Evolutionary conservation across 2,113 vertebrate species (phyloP), one percentile per base, ranked within the genome.

Genomic region (Elephas maximus): DNA sequence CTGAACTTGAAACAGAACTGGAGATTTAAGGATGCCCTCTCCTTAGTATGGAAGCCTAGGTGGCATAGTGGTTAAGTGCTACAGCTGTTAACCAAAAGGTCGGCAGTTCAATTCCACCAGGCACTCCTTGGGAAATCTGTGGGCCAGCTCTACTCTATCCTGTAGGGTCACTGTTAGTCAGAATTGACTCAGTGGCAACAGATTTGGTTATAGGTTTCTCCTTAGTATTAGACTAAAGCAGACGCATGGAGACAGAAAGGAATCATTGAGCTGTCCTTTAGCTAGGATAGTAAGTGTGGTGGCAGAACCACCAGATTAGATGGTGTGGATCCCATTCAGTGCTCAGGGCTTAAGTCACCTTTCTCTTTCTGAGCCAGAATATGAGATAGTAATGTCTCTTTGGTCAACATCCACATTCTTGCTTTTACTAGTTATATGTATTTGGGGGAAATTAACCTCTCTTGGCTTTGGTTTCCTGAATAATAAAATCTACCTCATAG

Each of bases 401-500:
- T 77, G 1, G 6, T 80, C 18, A 92, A 37, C 18, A 26, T 94
- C 26, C 17, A 24, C 41, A 28, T 79, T 88, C 20, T 71, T 77
- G 51, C 26, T 87, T 62, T 88, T 78, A 11, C 14, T 65, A 79
- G 45, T 74, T 57, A 18, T 48, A 57, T 62, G 21, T 33, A 20
- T 45, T 90, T 78, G 28, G 44, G 41, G 14, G 82, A 97, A 28
- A 30, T 92, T 94, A 94, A 90, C 30, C 1, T 80, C 7, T 10
- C 7, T 33, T 2, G 79, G 28, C 51, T 24, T 91, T 88, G 60
- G 17, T 67, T 96, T 94, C 87, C 86, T 91, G 45, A 91, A 86
- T 82, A n/a, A 76, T 80, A 93, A 79, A 92, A 90, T 41, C 41
- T 83, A 78, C 26, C 7, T 78, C 45, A 81, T n/a, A 81, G 21